Conservation (phyloP, 2,113 vertebrate species). For the Scomber colias region DNA sequence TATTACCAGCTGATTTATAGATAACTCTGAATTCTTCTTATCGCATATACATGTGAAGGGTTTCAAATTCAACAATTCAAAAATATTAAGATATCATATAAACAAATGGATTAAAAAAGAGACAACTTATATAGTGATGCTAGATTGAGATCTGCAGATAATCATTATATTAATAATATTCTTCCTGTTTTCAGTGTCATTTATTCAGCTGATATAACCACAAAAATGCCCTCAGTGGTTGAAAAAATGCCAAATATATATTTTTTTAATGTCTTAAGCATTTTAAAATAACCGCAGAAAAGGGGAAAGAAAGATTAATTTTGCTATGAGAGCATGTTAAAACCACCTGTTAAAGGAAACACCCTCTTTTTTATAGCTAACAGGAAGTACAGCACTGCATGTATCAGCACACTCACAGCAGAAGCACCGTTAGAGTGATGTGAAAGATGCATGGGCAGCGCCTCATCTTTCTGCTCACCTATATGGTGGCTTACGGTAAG, state of each 20-base stretch:
- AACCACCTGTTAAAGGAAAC: conserved; percentile 63
- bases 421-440: neutral
- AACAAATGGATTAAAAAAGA: no score
- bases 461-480: conserved; percentile 37
- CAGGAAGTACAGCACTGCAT: conserved; percentile 56
- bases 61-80: no score
- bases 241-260: no score
- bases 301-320: neutral
- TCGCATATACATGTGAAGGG: no score
- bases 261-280: no score
- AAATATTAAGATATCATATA: no score
- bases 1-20: no score
- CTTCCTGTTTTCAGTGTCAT: neutral
- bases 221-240: neutral
- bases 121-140: neutral
- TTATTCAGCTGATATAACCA: neutral
- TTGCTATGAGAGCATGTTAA: neutral
- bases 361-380: neutral
- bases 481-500: conserved; percentile 64
- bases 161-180: neutral
- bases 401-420: neutral
- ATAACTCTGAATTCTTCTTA: no score
- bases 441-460: conserved; percentile 44
- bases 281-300: neutral
- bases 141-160: neutral